Conservation (phyloP, 2,888 invertebrate species). For the Melanotus villosus region DNA sequence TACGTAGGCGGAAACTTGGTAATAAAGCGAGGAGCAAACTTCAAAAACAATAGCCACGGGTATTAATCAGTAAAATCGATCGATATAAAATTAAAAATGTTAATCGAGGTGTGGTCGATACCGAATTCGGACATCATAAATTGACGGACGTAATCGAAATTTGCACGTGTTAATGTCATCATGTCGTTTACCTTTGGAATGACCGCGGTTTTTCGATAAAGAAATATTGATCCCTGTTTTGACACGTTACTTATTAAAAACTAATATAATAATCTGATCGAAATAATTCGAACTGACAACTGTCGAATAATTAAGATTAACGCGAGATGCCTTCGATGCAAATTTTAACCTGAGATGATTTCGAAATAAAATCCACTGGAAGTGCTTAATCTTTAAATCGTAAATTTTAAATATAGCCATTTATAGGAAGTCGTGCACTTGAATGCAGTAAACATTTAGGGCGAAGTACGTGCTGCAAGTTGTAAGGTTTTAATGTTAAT, state of each 20-base stretch:
- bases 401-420: slow-evolving; percentile 10
- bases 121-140: background rate
- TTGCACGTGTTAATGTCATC: slow-evolving; percentile 1
- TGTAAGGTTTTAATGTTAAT: background rate
- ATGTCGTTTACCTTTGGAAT: slow-evolving; percentile 8
- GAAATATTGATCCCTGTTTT: background rate
- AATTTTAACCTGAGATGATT: too few relatives aligned
- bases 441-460: slow-evolving; percentile 21
- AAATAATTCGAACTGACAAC: background rate
- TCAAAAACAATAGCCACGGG: background rate
- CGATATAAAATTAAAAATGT: background rate
- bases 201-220: background rate
- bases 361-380: too few relatives aligned
- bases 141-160: slow-evolving; percentile 8
- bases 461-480: background rate
- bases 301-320: slow-evolving; percentile 2
- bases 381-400: too few relatives aligned
- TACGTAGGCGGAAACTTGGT: background rate
- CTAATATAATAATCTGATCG: background rate
- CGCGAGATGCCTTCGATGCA: background rate
- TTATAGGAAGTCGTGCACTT: slow-evolving; percentile 19
- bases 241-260: background rate
- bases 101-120: background rate
- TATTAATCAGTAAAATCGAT: background rate
- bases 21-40: too few relatives aligned